Conservation (phyloP, 2,113 vertebrate species). For the Myrmecobius fasciatus region DNA sequence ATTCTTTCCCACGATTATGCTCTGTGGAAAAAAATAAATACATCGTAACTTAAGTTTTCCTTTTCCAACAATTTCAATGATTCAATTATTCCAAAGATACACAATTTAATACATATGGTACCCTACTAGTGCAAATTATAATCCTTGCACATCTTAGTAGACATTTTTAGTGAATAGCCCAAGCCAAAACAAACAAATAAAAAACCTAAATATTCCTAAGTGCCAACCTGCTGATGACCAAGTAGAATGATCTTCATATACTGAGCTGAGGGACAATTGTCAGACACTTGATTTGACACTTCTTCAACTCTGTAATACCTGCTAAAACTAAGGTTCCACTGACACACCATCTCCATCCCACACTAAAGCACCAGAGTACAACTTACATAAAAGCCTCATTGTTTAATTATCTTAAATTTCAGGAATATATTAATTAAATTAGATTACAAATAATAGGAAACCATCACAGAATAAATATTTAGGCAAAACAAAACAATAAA, state of each 20-base stretch:
- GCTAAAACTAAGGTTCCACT: background rate
- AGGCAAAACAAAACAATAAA: background rate
- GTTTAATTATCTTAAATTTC: background rate
- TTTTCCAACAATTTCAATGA: fast-evolving
- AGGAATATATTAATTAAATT: background rate
- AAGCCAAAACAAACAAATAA: background rate
- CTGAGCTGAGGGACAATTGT: background rate
- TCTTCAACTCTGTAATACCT: background rate
- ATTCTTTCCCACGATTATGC: constrained; percentile 17
- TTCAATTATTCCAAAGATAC: background rate
- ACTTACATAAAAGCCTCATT: background rate
- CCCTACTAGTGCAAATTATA: background rate
- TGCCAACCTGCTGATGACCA: background rate
- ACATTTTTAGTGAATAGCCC: background rate
- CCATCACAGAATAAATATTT: background rate
- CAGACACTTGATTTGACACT: background rate
- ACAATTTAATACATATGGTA: background rate
- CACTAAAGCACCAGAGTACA: background rate
- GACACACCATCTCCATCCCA: background rate
- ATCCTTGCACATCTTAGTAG: background rate
- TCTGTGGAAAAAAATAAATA: constrained; percentile 69
- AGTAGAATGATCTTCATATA: background rate
- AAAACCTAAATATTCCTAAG: background rate
- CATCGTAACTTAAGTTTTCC: background rate
- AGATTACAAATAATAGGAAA: background rate